phyloP scores from a whole-genome alignment of 2,797 vertebrate species.

The Tauraco hartlaubi region DNA sequence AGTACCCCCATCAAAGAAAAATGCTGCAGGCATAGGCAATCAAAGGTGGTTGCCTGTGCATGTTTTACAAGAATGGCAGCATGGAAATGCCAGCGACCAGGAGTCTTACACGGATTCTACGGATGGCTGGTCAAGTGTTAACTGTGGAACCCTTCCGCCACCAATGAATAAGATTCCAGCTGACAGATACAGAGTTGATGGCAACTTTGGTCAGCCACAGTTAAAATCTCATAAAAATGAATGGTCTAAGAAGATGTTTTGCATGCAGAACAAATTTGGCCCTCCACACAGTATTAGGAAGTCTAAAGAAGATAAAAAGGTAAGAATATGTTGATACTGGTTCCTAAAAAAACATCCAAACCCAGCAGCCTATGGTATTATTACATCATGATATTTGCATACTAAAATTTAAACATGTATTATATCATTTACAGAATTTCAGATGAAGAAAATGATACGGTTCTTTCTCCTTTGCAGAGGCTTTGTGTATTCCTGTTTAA shows the following conservation, averaged over 20 bases:
- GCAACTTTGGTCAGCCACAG: conserved; percentile 82
- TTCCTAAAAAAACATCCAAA: background rate
- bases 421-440: background rate
- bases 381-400: background rate
- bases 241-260: conserved; percentile 93
- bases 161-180: conserved; percentile 99
- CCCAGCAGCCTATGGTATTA: background rate
- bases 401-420: background rate
- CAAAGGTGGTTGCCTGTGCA: conserved; percentile 95
- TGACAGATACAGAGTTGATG: conserved; percentile 92
- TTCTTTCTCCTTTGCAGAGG: background rate
- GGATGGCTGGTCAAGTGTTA: conserved; percentile 96
- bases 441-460: background rate
- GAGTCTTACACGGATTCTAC: conserved; percentile 98
- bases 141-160: conserved; percentile 96
- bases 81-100: conserved; percentile 92
- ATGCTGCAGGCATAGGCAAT: conserved; percentile 71
- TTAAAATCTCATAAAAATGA: conserved; percentile 88
- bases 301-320: conserved; percentile 89
- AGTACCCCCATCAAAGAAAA: conserved; percentile 84
- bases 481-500: conserved; percentile 14
- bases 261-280: conserved; percentile 81
- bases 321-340: conserved; percentile 48
- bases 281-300: conserved; percentile 80
- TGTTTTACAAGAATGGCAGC: conserved; percentile 92